These are phyloP conservation scores for Oceanites oceanicus DNA, from an alignment of 2,113 vertebrate genomes.

Conservation along the genomic window DNA sequence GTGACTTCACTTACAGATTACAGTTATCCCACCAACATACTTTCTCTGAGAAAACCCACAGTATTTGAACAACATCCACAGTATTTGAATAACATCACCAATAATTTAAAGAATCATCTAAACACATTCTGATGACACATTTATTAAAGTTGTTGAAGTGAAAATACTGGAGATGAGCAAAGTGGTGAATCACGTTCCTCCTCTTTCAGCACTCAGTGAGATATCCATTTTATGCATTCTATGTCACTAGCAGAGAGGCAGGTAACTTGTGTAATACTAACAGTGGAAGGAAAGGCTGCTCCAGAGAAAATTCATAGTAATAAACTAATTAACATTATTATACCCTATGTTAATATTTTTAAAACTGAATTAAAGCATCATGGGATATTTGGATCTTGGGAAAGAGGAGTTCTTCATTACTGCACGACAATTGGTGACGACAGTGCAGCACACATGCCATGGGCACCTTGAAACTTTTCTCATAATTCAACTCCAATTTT, in stretches of 20 bases:
- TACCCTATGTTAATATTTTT: neutral
- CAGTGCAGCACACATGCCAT: neutral
- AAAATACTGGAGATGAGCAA: neutral
- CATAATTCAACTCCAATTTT: neutral
- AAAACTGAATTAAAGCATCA: neutral
- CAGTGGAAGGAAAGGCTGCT: neutral
- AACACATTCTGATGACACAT: neutral
- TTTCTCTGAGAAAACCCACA: neutral
- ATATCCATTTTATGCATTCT: accelerated
- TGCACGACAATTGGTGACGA: neutral
- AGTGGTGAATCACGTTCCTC: neutral
- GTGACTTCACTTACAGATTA: neutral
- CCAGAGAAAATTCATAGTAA: neutral
- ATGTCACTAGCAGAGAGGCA: neutral
- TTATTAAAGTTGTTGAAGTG: neutral
- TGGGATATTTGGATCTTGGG: neutral
- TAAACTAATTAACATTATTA: neutral
- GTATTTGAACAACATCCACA: neutral
- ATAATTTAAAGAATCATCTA: neutral
- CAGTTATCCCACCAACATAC: neutral
- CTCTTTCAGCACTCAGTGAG: neutral
- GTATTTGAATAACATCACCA: neutral
- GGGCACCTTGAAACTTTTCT: neutral
- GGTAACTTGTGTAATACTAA: neutral
- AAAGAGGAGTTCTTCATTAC: neutral